Evolutionary conservation across 2,888 invertebrate species (phyloP), one percentile per base, ranked within the genome.

Genomic region (Anorthoa munda): DNA sequence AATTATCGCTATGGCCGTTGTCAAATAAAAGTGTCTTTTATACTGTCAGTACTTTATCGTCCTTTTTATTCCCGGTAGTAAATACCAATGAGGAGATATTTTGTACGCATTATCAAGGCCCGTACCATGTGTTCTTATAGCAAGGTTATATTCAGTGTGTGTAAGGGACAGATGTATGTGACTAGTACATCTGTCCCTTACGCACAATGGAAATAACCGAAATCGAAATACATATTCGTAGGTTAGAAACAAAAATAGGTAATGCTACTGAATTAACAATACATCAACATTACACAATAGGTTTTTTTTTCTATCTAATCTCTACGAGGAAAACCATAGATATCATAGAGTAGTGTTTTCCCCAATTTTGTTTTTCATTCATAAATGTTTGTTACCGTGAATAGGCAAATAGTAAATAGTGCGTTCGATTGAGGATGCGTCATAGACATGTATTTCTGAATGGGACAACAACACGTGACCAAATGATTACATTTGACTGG

Each of bases 271-370:
- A 0, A 4, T 31, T 31, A 31, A 31, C 26, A 31, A 31, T 31
- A 26, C 4, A 60, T 12, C 1, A 60, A 1, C 12, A 45, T 46
- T 45, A n/a, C 13, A 21, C 9, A 46, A 39, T 51, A 17, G 7
- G 4, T 23, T 18, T 2, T 31, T 2, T 31, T 31, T 31, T 15
- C 2, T n/a, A 48, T 7, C 26, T 50, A 17, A 26, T 23, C 9
- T 9, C 12, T 13, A 55, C 26, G 21, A 72, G 72, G 59, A 59
- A 73, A 72, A 46, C 5, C 21, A 48, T 39, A 7, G 31, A 1
- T 31, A 3, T 46, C 17, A 13, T 53, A 51, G 18, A 21, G 21
- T 31, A 58, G 21, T 39, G 2, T 23, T 50, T 56, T 55, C 18
- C 21, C n/a, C 5, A 58, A 50, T 39, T 21, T 17, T 1, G 21